These are phyloP conservation scores for Lasioglossum malachurum DNA, from an alignment of 2,888 invertebrate genomes.

Conservation along the genomic window DNA sequence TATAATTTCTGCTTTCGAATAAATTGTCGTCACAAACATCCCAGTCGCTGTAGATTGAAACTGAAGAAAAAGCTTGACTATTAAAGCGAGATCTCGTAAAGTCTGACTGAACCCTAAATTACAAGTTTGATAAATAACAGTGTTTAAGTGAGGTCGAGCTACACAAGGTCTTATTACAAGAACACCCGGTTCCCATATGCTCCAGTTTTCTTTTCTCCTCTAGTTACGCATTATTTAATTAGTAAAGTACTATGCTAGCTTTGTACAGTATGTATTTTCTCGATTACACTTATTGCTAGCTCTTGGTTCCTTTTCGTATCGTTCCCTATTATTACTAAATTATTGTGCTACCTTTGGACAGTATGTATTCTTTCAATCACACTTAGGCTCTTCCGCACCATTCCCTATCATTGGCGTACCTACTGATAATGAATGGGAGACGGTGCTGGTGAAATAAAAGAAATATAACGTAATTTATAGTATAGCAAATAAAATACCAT, in stretches of 20 bases:
- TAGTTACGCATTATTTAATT: not conserved
- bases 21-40: not conserved
- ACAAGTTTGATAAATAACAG: not conserved
- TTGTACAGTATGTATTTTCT: not conserved
- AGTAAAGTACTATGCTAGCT: not conserved
- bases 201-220: not conserved
- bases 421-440: too few species aligned
- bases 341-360: not conserved
- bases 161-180: not conserved
- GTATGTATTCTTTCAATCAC: not conserved
- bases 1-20: not conserved
- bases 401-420: too few species aligned
- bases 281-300: not conserved
- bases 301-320: not conserved
- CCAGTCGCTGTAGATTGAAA: not conserved
- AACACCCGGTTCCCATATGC: not conserved
- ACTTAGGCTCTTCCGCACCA: not conserved
- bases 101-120: not conserved
- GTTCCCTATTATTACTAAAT: not conserved
- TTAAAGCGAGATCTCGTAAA: not conserved
- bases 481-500: too few species aligned
- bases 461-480: too few species aligned
- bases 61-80: not conserved
- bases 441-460: too few species aligned
- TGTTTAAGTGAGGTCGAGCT: not conserved